Evolutionary conservation across 1,140 invertebrate genomes (phyloP).

Genomic region (Cyclina sinensis): DNA sequence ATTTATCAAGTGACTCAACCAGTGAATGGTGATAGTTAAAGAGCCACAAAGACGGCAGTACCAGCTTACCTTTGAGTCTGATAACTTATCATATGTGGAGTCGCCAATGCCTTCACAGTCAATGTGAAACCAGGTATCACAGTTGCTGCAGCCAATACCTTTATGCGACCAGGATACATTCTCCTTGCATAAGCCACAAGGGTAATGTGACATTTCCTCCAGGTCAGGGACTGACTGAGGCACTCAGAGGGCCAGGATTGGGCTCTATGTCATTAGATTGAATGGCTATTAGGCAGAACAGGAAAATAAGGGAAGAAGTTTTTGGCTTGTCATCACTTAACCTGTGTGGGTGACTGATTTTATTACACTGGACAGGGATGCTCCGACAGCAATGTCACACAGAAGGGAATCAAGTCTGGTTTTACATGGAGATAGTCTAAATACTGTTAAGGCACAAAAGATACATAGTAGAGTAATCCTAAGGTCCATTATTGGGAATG

Average conservation of each 20-base stretch:
- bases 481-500: too few relatives aligned
- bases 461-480: too few relatives aligned
- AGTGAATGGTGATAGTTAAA: not conserved
- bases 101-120: slow-evolving; percentile 6
- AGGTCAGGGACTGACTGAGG: not conserved
- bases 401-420: too few relatives aligned
- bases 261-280: not conserved
- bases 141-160: slow-evolving; percentile 1
- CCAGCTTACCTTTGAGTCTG: not conserved
- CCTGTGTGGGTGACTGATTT: too few relatives aligned
- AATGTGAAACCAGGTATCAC: not conserved
- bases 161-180: slow-evolving; percentile 4
- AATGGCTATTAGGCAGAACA: too few relatives aligned
- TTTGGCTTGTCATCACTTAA: too few relatives aligned
- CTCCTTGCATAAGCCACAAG: not conserved
- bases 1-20: not conserved
- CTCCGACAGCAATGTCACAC: too few relatives aligned
- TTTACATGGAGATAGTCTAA: too few relatives aligned
- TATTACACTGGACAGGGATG: too few relatives aligned
- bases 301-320: too few relatives aligned
- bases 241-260: not conserved
- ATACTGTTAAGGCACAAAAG: too few relatives aligned
- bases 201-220: not conserved
- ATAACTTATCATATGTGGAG: not conserved
- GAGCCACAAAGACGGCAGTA: not conserved